Base-by-base conservation (phyloP, 2,113 vertebrate genomes). In the Amblyornis subalaris region DNA sequence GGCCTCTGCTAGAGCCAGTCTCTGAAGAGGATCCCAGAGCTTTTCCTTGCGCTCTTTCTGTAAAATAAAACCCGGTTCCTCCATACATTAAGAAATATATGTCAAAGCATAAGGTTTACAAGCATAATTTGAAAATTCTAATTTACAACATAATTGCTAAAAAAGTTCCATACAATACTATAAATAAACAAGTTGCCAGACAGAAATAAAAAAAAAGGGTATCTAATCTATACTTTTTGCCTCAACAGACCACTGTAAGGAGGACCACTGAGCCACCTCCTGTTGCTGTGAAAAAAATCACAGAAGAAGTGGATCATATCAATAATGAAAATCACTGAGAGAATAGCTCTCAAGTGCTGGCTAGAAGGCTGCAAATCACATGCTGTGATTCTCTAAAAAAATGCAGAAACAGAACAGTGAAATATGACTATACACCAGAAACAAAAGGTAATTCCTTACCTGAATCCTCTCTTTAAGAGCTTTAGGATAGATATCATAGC, bases 11-110 rank as follows among this genome's bases (percentile, higher is more conserved):
- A 99, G 95, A 28, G 98, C 98, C 67, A 98, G 97, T 95, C 99
- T 98, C 93, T 99, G 99, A 85, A 98, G 88, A 25, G 99, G 99
- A 95, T 99, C 99, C 99, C 99, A 99, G 54, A 98, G 97, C 93
- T 99, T 99, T 94, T 99, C 99, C 95, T 99, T 99, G n/a, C 99
- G 98, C 92, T 99, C 99, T 97, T 99, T 99, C 99, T 99, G 97
- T 28, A 94, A 93, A 28, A 94, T 19, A 92, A 82, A 94, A 57
- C 4, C 8, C 74, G 4, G 22, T 29, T 64, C 14, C 8, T 57
- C 44, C 60, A 55, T 24, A 62, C 4, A 40, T 9, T 70, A 54
- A 33, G 29, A 73, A 60, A 54, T 12, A 55, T 5, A 22, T 2
- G 9, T 14, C 54, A 12, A 62, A 60, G 25, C 33, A 77, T 4